These are phyloP conservation scores for Zoroaster sp. DNA, from an alignment of 53 echinoderm and acorn worm genomes.

Conservation along the genomic window DNA sequence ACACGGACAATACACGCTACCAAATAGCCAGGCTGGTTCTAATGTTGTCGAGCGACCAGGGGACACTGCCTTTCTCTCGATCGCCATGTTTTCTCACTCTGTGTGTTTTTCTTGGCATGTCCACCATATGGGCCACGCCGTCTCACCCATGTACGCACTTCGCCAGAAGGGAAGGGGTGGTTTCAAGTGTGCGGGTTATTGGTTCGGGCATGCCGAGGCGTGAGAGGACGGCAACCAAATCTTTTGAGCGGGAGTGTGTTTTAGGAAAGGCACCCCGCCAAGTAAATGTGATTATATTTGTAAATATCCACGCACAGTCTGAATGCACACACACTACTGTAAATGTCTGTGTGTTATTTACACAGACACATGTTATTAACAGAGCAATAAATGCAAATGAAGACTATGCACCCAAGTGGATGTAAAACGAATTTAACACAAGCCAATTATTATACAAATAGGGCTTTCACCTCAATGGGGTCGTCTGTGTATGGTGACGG, in stretches of 20 bases:
- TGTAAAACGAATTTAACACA: constrained; percentile 23
- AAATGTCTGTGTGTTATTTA: background rate
- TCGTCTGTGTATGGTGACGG: too few relatives aligned
- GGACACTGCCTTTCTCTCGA: background rate
- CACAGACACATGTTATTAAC: constrained; percentile 25
- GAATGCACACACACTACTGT: background rate
- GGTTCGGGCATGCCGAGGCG: background rate
- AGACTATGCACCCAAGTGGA: background rate
- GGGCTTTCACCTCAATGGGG: constrained; percentile 41
- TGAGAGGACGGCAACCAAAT: background rate
- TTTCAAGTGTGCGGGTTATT: background rate
- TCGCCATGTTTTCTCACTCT: constrained; percentile 21
- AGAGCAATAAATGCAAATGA: constrained; percentile 47
- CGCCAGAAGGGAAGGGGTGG: background rate
- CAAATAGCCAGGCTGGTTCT: constrained; percentile 28
- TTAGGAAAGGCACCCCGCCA: background rate
- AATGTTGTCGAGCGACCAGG: constrained; percentile 29
- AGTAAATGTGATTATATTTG: constrained; percentile 27
- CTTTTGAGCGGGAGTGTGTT: background rate
- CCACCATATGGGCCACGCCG: constrained; percentile 49
- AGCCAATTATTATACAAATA: background rate
- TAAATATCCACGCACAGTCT: constrained; percentile 9
- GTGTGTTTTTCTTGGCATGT: constrained; percentile 57
- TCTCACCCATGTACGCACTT: background rate
- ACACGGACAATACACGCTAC: constrained; percentile 26